These are phyloP conservation scores for Nephrotoma flavescens DNA, from an alignment of 2,888 invertebrate species.

Conservation along the genomic window DNA sequence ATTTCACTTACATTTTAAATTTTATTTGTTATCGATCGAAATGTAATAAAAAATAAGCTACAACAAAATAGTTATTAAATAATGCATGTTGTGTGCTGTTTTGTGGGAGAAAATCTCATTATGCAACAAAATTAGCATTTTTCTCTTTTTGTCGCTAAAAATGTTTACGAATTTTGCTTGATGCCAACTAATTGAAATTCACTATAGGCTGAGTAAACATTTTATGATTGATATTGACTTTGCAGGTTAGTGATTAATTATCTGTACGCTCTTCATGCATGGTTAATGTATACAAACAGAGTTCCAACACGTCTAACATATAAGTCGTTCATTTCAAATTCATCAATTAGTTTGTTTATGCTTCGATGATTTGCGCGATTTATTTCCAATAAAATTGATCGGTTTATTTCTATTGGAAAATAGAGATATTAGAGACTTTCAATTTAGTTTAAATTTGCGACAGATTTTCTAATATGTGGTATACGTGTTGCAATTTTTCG, in stretches of 20 bases:
- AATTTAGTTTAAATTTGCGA: background rate
- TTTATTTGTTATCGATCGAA: background rate
- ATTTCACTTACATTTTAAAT: background rate
- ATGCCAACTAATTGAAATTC: background rate
- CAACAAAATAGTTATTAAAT: background rate
- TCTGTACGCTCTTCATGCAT: background rate
- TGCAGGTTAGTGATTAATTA: background rate
- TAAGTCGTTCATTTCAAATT: background rate
- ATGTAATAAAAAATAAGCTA: background rate
- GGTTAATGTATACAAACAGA: background rate
- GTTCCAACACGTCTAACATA: background rate
- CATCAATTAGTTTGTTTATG: background rate
- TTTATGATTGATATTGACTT: background rate
- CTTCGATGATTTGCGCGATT: background rate
- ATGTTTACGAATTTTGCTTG: background rate
- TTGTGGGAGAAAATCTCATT: background rate
- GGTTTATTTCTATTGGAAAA: background rate
- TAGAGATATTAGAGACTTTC: background rate
- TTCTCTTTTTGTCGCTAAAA: background rate
- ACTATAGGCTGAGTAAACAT: background rate
- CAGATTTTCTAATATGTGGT: background rate
- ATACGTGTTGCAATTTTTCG: no score
- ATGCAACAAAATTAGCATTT: background rate
- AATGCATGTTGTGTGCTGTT: background rate
- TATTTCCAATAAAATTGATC: background rate